Base-by-base conservation (phyloP, 2,113 vertebrate genomes). In the Pterocles orientalis region DNA sequence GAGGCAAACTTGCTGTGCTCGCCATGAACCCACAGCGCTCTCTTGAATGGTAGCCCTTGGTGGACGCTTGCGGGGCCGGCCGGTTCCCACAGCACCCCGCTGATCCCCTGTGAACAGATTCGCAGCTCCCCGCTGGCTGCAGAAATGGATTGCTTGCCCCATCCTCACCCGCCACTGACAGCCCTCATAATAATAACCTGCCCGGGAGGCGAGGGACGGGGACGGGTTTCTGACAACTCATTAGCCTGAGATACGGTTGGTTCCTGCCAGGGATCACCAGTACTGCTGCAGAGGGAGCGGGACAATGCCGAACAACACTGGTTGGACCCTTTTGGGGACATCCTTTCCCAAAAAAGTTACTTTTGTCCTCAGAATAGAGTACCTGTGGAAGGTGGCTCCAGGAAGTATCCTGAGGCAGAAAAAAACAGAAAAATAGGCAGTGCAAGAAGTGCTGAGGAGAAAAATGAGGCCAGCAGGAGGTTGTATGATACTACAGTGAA, bases 51-150 rank as follows among this genome's bases (percentile, higher is more conserved):
- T 95, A 78, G 96, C 89, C 82, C 94, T 94, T 97, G 94, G 84
- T 83, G 92, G 92, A 90, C 7, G 85, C 96, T 93, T 78, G 82
- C 96, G 92, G 96, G 94, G 95, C 86, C 57, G 96, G 77, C 95
- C 20, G 14, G 96, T 98, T 98, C 98, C 97, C 98, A 98, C 90
- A 90, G 95, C 90, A 96, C 92, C 97, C 97, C 54, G 98, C 97
- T 97, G 98, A 87, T 97, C 91, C 96, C 92, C 93, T 97, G 96
- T 93, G 97, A 97, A 95, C 97, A 90, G 95, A 86, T 78, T 96
- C 96, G 64, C 88, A 91, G 92, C 96, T 96, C 96, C 97, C 97
- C 70, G 93, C 97, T 90, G 94, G 80, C 96, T 92, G 76, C 94
- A 95, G 95, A 82, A 95, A 94, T 88, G 90, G 95, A 94, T 76